Evolutionary conservation across 2,113 vertebrate species (phyloP).

Genomic region (Ailuropoda melanoleuca): DNA sequence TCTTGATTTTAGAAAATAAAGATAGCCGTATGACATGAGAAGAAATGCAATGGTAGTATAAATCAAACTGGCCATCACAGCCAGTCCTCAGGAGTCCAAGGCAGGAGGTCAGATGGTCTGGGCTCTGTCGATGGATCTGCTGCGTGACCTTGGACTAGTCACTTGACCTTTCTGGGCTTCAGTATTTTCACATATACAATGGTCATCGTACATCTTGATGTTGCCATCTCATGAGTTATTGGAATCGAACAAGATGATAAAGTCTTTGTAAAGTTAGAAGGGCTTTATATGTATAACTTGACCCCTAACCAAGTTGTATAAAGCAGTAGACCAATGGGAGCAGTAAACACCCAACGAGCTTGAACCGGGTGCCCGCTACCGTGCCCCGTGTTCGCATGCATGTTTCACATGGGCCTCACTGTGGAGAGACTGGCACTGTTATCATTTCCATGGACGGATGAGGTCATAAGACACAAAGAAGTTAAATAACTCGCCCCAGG

Average conservation of each 20-base stretch:
- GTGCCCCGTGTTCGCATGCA: accelerated
- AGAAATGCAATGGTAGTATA: background rate
- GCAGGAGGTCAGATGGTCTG: background rate
- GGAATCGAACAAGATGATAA: background rate
- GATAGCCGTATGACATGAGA: background rate
- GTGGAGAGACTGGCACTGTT: background rate
- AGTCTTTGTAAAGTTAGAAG: background rate
- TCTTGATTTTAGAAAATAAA: slow-evolving; percentile 7
- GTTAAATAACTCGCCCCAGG: background rate
- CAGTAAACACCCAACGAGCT: background rate
- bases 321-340: background rate
- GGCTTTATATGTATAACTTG: background rate
- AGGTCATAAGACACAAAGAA: background rate
- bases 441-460: background rate
- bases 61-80: background rate
- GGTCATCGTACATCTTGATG: background rate
- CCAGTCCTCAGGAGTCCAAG: background rate
- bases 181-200: background rate
- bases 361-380: background rate
- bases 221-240: background rate
- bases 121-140: background rate
- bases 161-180: background rate
- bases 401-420: background rate
- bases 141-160: background rate
- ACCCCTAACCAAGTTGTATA: background rate